Conservation (phyloP, 2,797 vertebrate genomes). For the Eulemur rubriventer region DNA sequence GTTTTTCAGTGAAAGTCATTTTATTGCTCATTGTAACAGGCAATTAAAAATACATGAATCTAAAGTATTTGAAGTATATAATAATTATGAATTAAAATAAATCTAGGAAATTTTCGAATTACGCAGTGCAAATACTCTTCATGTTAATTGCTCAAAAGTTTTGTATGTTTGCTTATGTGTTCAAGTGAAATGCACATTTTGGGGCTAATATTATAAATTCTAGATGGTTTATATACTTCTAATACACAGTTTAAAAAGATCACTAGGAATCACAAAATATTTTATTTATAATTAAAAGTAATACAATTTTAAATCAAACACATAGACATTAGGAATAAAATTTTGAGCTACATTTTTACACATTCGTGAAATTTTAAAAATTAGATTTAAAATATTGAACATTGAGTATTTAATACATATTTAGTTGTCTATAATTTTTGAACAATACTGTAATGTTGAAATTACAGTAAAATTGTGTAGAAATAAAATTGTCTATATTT, state of each 20-base stretch:
- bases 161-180: neutral
- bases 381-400: neutral
- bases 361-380: neutral
- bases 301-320: neutral
- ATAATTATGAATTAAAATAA: neutral
- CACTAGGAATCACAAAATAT: neutral
- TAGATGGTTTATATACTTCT: neutral
- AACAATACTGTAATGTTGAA: neutral
- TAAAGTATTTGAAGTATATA: neutral
- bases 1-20: neutral
- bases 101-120: neutral
- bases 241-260: neutral
- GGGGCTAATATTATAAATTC: neutral
- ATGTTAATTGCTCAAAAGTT: neutral
- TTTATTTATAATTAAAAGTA: neutral
- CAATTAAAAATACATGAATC: neutral
- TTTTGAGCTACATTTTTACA: neutral
- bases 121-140: neutral
- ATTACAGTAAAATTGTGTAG: neutral
- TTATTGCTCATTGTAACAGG: neutral
- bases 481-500: neutral
- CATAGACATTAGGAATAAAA: neutral
- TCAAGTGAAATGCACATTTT: neutral
- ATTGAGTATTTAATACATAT: neutral
- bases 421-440: neutral